Percentiles rank a stretch among this genome's conserved stretches.
phyloP scores from a whole-genome alignment of 2,797 vertebrate species.

The Microcaecilia unicolor region DNA sequence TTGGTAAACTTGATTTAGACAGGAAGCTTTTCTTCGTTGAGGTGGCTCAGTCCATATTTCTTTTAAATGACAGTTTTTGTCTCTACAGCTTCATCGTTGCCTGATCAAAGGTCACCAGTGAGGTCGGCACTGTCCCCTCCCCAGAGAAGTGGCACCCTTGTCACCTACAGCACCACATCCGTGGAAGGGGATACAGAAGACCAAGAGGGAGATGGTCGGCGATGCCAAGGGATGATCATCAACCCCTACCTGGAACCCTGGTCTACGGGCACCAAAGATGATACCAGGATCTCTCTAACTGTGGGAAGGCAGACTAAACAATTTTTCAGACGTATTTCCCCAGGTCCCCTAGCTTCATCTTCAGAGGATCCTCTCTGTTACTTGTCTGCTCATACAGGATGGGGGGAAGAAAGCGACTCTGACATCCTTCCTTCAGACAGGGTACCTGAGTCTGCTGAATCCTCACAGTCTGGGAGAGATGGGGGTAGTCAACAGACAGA shows the following conservation, averaged over 20 bases:
- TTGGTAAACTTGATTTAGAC: no score
- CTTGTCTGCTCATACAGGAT: constrained; percentile 12
- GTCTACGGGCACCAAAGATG: constrained; percentile 13
- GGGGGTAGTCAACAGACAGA: constrained; percentile 14
- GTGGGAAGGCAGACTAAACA: constrained; percentile 14
- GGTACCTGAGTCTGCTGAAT: constrained; percentile 10
- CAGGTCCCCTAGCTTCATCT: constrained; percentile 11
- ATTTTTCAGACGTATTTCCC: constrained; percentile 11
- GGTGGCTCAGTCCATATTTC: no score
- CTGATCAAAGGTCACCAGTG: constrained; percentile 14
- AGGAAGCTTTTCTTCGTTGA: no score
- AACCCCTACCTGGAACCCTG: constrained; percentile 13
- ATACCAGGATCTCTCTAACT: constrained; percentile 9
- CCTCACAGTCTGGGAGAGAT: constrained; percentile 13
- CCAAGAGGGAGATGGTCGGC: constrained; percentile 8
- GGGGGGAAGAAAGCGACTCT: constrained; percentile 14
- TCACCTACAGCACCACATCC: constrained; percentile 14
- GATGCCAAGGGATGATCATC: constrained; percentile 14
- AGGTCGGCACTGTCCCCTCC: constrained; percentile 7
- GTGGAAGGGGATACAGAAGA: constrained; percentile 14
- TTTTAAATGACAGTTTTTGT: neutral
- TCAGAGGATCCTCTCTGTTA: constrained; percentile 12
- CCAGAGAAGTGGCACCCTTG: constrained; percentile 16
- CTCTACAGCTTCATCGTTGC: constrained; percentile 12
- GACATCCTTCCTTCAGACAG: constrained; percentile 15